These are phyloP conservation scores for Ormyrus labotus DNA, from an alignment of 2,888 invertebrate species.

Conservation along the genomic window DNA sequence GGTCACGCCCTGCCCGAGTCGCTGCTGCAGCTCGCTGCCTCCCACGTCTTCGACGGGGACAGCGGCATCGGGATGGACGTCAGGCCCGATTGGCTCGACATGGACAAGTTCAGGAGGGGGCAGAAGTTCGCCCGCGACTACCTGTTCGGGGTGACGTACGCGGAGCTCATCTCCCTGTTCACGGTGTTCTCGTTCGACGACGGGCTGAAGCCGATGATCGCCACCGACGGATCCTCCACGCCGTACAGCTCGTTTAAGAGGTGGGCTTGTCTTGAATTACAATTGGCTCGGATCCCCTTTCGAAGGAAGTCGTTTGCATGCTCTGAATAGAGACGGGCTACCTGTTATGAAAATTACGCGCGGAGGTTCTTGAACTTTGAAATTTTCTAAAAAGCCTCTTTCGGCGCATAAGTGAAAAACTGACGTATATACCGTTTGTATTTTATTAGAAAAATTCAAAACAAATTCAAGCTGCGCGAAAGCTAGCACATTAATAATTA, in stretches of 20 bases:
- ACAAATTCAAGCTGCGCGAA: too few relatives aligned
- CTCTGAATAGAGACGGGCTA: neutral
- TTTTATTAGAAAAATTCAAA: too few relatives aligned
- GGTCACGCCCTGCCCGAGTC: slow-evolving; percentile 18
- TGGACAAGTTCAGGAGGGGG: slow-evolving; percentile 75
- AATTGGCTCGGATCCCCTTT: too few relatives aligned
- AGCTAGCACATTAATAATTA: too few relatives aligned
- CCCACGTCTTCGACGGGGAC: slow-evolving; percentile 60
- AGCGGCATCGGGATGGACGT: slow-evolving; percentile 60
- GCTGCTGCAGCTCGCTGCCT: slow-evolving; percentile 29
- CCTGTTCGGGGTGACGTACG: slow-evolving; percentile 68
- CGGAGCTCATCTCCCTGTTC: slow-evolving; percentile 74
- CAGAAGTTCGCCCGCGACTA: slow-evolving; percentile 75
- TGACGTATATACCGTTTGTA: too few relatives aligned
- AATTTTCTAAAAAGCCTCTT: neutral
- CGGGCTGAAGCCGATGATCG: slow-evolving; percentile 75
- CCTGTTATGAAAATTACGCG: neutral
- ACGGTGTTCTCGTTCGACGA: slow-evolving; percentile 73
- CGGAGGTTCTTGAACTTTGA: neutral
- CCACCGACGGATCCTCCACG: slow-evolving; percentile 76
- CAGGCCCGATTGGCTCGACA: slow-evolving; percentile 75
- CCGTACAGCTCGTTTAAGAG: slow-evolving; percentile 74
- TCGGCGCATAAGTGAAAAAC: too few relatives aligned
- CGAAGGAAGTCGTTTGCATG: too few relatives aligned
- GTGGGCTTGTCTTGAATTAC: slow-evolving; percentile 42